Evolutionary conservation across 2,113 vertebrate species (phyloP), one percentile per base, ranked within the genome.

Genomic region (Hemibagrus wyckioides): DNA sequence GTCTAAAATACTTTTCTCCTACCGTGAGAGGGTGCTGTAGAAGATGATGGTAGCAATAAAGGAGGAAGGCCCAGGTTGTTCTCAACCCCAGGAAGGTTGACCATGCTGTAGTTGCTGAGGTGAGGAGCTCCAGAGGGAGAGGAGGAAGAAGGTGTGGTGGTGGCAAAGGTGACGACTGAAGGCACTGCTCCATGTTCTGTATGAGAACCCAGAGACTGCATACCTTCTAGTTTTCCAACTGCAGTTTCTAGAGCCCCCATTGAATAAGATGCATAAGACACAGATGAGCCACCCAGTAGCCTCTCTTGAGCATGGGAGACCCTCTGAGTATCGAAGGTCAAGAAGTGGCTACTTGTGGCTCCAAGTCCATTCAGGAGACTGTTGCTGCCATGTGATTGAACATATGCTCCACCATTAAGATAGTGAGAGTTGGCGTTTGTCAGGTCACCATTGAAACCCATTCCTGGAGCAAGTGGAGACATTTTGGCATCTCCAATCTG

Each of bases 401-500:
- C 96, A 93, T 99, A 99, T 79, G 97, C 92, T 30, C 96, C 95
- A 82, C 97, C 97, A 41, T 99, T 99, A 91, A 98, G 96, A 93
- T 98, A 99, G 91, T 97, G 95, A 0, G 97, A 93, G 87, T 97
- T 96, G 86, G 94, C 92, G 94, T 95, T 95, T 86, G 96, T 95
- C 88, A 98, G 94, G 90, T 95, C 97, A 89, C 97, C 97, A 21
- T 98, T 99, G 95, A 98, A 94, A 93, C 98, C 93, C 88, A 97
- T 95, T 3, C 93, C 91, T 15, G 94, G 93, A 54, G 97, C 95
- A 88, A 96, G 96, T 85, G 97, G 91, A 8, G 97, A 95, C 94
- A 98, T 96, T 94, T 99, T 99, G 92, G 97, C 95, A 91, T 98
- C 98, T 91, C 98, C 98, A 0, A 99, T 97, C 92, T 99, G 98